Percentiles rank a stretch among this genome's conserved stretches.
phyloP scores from a whole-genome alignment of 2,888 invertebrate species.

The Junonia oenone region DNA sequence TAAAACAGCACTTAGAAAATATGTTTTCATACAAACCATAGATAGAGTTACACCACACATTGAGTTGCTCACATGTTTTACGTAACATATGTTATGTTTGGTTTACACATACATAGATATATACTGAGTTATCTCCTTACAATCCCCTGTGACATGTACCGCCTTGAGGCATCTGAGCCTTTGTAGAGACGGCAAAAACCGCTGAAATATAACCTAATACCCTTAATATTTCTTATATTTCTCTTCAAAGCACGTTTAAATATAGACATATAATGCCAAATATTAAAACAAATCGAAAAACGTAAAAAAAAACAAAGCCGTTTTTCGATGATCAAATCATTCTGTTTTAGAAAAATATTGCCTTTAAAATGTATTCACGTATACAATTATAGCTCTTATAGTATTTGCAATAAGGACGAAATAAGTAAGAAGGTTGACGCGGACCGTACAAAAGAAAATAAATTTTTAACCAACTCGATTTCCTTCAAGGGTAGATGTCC shows the following conservation, averaged over 20 bases:
- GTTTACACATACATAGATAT: background rate
- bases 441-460: conserved; percentile 19
- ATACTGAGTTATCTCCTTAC: conserved; percentile 11
- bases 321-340: background rate
- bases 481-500: conserved; percentile 30
- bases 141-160: conserved; percentile 15
- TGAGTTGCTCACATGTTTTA: background rate
- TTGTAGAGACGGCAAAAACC: conserved; percentile 3
- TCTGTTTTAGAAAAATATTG: background rate
- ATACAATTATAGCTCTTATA: background rate
- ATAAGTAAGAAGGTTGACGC: background rate
- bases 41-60: background rate
- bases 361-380: too few species aligned
- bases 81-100: conserved; percentile 2
- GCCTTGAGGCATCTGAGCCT: conserved; percentile 13
- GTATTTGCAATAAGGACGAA: background rate
- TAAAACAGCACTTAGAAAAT: too few species aligned
- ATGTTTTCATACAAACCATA: too few species aligned
- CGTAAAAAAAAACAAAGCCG: background rate
- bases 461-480: conserved; percentile 33
- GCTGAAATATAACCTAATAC: conserved; percentile 2
- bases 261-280: background rate
- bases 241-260: too few species aligned
- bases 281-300: background rate
- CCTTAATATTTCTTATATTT: too few species aligned